Percentiles rank a stretch among this genome's conserved stretches.
Evolutionary conservation across 2,797 vertebrate genomes (phyloP).

Genomic region (Hydrocynus forskahlii): DNA sequence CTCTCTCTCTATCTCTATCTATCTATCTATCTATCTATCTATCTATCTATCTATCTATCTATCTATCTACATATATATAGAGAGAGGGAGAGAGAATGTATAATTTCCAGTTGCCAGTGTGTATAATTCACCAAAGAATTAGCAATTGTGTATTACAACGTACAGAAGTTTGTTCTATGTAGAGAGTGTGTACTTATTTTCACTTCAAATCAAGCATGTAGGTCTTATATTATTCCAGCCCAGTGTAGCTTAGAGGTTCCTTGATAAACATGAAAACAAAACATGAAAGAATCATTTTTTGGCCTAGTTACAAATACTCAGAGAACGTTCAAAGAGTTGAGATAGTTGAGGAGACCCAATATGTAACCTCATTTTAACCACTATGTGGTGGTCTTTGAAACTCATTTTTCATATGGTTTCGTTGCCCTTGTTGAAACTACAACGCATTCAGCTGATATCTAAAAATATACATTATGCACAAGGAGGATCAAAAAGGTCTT

Average conservation of each 20-base stretch:
- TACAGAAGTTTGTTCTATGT: too few species aligned
- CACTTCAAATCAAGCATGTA: too few species aligned
- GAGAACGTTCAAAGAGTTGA: not conserved
- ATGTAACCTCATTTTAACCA: slow-evolving; percentile 41
- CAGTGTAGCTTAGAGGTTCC: not conserved
- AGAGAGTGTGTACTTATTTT: too few species aligned
- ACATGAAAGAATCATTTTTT: not conserved
- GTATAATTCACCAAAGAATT: too few species aligned
- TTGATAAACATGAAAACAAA: not conserved
- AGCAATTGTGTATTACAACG: too few species aligned
- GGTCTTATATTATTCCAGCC: not conserved
- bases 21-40: too few species aligned
- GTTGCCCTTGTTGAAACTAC: not conserved
- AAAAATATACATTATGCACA: not conserved
- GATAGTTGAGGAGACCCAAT: not conserved
- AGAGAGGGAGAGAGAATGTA: too few species aligned
- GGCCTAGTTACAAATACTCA: not conserved
- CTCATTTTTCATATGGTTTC: not conserved
- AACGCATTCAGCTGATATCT: not conserved
- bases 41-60: too few species aligned
- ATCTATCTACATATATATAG: too few species aligned
- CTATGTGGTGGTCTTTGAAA: slow-evolving; percentile 20
- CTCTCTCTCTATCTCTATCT: too few species aligned
- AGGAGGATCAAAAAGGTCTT: not conserved
- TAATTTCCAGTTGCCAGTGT: too few species aligned